These are phyloP conservation scores for Micromussa lordhowensis DNA, from an alignment of 92 coral and sea anemone species.

Conservation along the genomic window DNA sequence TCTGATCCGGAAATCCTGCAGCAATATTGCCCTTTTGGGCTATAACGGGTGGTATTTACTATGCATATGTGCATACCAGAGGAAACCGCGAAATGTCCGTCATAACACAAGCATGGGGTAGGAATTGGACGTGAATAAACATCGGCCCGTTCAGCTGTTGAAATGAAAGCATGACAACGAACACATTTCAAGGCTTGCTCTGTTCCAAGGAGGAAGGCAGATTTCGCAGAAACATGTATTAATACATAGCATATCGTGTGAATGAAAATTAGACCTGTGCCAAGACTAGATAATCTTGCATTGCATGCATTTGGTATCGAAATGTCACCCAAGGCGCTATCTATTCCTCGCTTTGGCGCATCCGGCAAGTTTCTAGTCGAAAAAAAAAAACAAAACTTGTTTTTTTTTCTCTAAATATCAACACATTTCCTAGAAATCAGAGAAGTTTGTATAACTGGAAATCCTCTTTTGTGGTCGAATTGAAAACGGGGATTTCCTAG, in stretches of 20 bases:
- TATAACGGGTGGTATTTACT: not conserved
- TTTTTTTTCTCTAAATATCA: not conserved
- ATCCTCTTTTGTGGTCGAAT: too few relatives aligned
- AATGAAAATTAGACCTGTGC: not conserved
- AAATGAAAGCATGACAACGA: not conserved
- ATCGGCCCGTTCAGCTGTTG: not conserved
- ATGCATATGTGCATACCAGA: not conserved
- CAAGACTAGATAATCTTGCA: not conserved
- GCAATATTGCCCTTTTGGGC: not conserved
- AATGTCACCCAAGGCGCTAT: not conserved
- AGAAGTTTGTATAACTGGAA: too few relatives aligned
- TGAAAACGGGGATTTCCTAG: not conserved
- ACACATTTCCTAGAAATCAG: not conserved
- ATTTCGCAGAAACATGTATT: not conserved
- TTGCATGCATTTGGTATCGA: not conserved
- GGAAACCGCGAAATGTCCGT: slow-evolving; percentile 16
- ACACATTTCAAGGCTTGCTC: not conserved
- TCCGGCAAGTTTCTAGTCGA: not conserved
- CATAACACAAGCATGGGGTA: not conserved
- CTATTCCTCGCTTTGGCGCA: too few relatives aligned
- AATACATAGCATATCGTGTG: not conserved
- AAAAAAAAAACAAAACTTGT: not conserved
- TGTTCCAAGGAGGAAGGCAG: not conserved
- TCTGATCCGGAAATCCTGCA: too few relatives aligned
- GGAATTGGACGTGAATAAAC: not conserved